Percentiles rank a stretch among this genome's conserved stretches.
Conservation (phyloP, 2,888 invertebrate genomes). For the Yponomeuta sedellus region DNA sequence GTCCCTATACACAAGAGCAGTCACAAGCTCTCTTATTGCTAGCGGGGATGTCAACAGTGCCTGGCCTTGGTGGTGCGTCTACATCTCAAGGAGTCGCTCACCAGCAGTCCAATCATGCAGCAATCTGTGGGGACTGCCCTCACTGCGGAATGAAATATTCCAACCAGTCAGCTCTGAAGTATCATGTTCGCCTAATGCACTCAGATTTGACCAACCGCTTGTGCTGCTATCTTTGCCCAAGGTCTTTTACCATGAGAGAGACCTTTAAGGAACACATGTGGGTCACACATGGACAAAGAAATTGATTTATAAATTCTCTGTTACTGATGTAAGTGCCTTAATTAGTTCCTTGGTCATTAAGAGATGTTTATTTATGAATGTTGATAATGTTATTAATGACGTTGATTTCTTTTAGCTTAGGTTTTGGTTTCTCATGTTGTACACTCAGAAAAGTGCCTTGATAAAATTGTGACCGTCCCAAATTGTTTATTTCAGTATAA, state of each 20-base stretch:
- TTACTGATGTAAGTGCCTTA: conserved; percentile 49
- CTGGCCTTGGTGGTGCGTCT: conserved; percentile 51
- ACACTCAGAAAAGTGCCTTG: conserved; percentile 11
- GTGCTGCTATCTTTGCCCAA: conserved; percentile 82
- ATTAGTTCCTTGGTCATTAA: conserved; percentile 14
- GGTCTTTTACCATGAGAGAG: conserved; percentile 81
- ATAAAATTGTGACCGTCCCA: conserved; percentile 6
- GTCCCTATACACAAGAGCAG: conserved; percentile 51
- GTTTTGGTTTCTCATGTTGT: neutral
- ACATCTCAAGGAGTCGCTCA: conserved; percentile 59
- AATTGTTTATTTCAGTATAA: neutral
- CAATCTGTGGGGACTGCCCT: conserved; percentile 79
- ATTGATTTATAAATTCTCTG: conserved; percentile 45
- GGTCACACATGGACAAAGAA: conserved; percentile 79
- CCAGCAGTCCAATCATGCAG: conserved; percentile 68
- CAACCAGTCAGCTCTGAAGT: conserved; percentile 82
- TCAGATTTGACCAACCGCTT: conserved; percentile 81
- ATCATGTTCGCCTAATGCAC: conserved; percentile 81
- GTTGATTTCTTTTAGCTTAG: neutral
- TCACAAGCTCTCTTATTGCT: conserved; percentile 56
- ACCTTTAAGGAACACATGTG: conserved; percentile 83
- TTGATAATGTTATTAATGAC: neutral
- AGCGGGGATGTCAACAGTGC: conserved; percentile 59
- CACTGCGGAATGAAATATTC: conserved; percentile 82
- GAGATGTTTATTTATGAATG: conserved; percentile 10